phyloP scores from a whole-genome alignment of 2,888 invertebrate genomes.

The Nudaria mundana region DNA sequence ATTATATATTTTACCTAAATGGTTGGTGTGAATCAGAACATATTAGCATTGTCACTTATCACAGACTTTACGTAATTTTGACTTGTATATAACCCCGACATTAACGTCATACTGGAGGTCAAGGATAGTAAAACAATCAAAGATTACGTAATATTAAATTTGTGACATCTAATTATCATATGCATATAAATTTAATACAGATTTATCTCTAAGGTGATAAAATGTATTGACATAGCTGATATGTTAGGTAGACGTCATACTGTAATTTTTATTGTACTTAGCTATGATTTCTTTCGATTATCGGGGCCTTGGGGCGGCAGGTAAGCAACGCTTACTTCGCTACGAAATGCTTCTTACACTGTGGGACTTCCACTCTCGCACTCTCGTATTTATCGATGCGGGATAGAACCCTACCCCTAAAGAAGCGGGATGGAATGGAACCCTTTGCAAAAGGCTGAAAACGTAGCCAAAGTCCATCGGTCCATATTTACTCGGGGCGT shows the following conservation, averaged over 20 bases:
- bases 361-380: neutral
- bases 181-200: constrained; percentile 21
- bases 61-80: constrained; percentile 46
- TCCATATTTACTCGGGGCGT: no score
- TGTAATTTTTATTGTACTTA: neutral
- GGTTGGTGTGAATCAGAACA: constrained; percentile 46
- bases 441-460: no score
- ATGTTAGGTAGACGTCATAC: constrained; percentile 8
- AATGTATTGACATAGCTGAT: constrained; percentile 7
- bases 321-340: no score
- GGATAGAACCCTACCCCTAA: neutral
- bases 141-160: constrained; percentile 28
- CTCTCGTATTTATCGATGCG: neutral
- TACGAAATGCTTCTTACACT: no score
- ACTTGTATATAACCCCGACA: constrained; percentile 40
- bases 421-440: no score
- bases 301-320: no score
- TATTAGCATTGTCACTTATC: constrained; percentile 59
- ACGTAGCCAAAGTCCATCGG: no score
- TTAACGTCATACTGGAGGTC: constrained; percentile 41
- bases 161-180: constrained; percentile 15
- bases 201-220: constrained; percentile 9
- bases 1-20: constrained; percentile 29
- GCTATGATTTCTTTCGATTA: no score
- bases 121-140: constrained; percentile 32